These are phyloP conservation scores for Phalanger gymnotis DNA, from an alignment of 2,797 vertebrate species.

Conservation along the genomic window DNA sequence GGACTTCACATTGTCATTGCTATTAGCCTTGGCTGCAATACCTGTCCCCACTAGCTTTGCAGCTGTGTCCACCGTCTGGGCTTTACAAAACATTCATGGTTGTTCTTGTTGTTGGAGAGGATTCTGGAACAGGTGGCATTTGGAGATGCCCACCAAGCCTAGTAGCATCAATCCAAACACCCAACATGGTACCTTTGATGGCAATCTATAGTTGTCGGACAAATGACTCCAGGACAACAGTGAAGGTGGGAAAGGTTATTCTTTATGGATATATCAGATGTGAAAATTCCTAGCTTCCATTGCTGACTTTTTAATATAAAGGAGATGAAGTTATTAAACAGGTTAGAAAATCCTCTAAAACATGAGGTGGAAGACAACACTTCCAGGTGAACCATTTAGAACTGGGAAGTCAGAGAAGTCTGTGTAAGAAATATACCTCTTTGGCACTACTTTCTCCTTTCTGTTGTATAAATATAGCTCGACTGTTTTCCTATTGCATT, in stretches of 20 bases:
- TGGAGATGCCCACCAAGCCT: not conserved
- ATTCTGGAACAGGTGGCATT: constrained; percentile 6
- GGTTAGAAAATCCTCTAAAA: not conserved
- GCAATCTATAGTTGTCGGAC: not conserved
- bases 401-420: not conserved
- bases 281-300: not conserved
- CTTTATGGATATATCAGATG: not conserved
- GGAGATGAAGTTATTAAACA: not conserved
- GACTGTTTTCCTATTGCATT: not conserved
- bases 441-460: not conserved
- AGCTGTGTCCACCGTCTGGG: not conserved
- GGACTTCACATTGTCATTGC: not conserved
- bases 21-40: not conserved
- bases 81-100: not conserved
- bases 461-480: not conserved
- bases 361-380: not conserved
- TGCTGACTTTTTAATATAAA: constrained; percentile 8
- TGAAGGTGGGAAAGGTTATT: not conserved
- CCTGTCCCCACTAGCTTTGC: not conserved
- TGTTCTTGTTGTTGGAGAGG: not conserved
- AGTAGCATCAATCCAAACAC: not conserved
- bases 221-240: not conserved
- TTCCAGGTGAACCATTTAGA: not conserved
- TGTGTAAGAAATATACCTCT: not conserved
- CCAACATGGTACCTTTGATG: not conserved